phyloP scores from a whole-genome alignment of 2,113 vertebrate species.

The Xiphorhynchus elegans region DNA sequence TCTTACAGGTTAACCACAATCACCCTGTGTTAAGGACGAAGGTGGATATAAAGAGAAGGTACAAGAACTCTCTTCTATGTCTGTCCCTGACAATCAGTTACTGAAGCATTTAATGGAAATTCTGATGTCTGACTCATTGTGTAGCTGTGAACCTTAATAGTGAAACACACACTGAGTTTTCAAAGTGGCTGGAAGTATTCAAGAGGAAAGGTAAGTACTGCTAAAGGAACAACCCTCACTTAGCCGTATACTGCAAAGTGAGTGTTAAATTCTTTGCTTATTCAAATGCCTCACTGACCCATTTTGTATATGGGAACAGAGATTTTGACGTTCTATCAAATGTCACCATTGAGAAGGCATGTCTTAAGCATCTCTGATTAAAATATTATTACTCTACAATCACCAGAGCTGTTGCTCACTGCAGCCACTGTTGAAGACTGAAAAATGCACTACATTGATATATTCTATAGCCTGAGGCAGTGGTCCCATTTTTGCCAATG shows the following conservation, averaged over 20 bases:
- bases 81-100: background rate
- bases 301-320: background rate
- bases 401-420: background rate
- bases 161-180: background rate
- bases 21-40: background rate
- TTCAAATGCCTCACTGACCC: background rate
- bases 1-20: slow-evolving; percentile 39
- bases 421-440: background rate
- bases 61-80: background rate
- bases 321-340: background rate
- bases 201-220: background rate
- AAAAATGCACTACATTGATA: background rate
- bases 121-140: background rate
- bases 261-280: background rate
- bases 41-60: background rate
- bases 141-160: background rate
- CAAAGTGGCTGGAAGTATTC: background rate
- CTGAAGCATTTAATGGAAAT: background rate
- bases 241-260: background rate
- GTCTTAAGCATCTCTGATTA: background rate
- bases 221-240: background rate
- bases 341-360: background rate
- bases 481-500: background rate
- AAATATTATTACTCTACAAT: background rate
- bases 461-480: background rate